These are phyloP conservation scores for Agrochola circellaris DNA, from an alignment of 2,888 invertebrate genomes.

Conservation along the genomic window DNA sequence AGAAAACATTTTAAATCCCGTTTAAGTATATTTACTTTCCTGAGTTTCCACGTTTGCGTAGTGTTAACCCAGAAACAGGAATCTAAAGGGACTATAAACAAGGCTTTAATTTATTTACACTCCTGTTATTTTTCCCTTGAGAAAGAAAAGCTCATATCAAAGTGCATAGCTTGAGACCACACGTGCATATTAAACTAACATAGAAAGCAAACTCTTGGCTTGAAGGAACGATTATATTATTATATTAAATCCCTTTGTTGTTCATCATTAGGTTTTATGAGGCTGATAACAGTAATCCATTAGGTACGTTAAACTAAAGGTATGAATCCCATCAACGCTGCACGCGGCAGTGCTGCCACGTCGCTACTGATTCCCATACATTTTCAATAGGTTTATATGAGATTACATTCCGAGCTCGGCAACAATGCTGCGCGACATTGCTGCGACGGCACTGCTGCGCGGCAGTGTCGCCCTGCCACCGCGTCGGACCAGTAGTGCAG, in stretches of 20 bases:
- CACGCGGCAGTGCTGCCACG: too few species aligned
- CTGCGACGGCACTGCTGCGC: too few species aligned
- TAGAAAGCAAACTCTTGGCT: constrained; percentile 5
- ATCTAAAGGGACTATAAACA: constrained; percentile 27
- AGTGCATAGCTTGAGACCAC: constrained; percentile 30
- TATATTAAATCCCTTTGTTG: neutral
- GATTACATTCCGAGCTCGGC: too few species aligned
- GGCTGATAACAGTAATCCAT: neutral
- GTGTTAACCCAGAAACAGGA: constrained; percentile 17
- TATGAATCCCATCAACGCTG: too few species aligned
- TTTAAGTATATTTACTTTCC: neutral
- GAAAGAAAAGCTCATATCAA: constrained; percentile 36
- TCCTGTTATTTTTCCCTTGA: constrained; percentile 35
- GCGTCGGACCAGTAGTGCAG: too few species aligned
- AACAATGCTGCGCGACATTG: too few species aligned
- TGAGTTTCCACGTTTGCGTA: constrained; percentile 12
- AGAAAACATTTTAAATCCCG: constrained; percentile 7
- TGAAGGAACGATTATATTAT: neutral
- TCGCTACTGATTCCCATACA: too few species aligned
- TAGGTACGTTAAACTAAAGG: neutral
- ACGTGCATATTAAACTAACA: constrained; percentile 12
- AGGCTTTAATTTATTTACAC: constrained; percentile 32
- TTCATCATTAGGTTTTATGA: neutral
- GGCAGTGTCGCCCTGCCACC: too few species aligned
- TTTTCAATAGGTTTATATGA: too few species aligned